A percentile compares a stretch with the other conserved stretches of the same genome.
Evolutionary conservation across 1,140 invertebrate genomes (phyloP).

Genomic region (Leptestheria dahalacensis): DNA sequence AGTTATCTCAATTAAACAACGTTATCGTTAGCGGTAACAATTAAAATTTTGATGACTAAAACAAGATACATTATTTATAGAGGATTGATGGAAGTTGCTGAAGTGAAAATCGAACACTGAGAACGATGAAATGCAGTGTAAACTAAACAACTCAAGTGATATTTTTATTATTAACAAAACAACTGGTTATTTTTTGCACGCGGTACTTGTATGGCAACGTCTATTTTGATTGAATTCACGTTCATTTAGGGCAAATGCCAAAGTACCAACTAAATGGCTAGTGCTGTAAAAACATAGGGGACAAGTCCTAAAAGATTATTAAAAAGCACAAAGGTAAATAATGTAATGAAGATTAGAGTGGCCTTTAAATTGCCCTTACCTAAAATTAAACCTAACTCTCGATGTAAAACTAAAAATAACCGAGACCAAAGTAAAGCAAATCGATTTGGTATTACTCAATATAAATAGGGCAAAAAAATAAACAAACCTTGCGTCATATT

Average conservation of each 20-base stretch:
- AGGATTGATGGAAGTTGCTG: too few relatives aligned
- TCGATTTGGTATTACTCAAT: conserved; percentile 15
- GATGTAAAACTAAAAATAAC: background rate
- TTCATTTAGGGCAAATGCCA: conserved; percentile 38
- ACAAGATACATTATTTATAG: too few relatives aligned
- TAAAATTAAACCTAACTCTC: conserved; percentile 20
- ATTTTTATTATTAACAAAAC: too few relatives aligned
- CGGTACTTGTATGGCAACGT: too few relatives aligned
- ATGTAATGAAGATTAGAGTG: conserved; percentile 29
- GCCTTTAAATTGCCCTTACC: conserved; percentile 5
- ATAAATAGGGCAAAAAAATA: conserved; percentile 16
- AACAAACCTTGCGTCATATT: too few relatives aligned
- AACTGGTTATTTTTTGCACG: too few relatives aligned
- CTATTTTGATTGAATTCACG: too few relatives aligned
- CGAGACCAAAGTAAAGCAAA: background rate
- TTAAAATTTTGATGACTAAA: too few relatives aligned
- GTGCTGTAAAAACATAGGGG: conserved; percentile 47
- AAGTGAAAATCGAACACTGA: too few relatives aligned
- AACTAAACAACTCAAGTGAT: too few relatives aligned
- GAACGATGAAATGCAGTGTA: too few relatives aligned
- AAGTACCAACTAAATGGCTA: conserved; percentile 38
- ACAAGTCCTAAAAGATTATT: conserved; percentile 48
- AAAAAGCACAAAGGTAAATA: conserved; percentile 33
- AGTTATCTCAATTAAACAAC: background rate
- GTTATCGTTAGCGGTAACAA: too few relatives aligned